A percentile compares a stretch with the other conserved stretches of the same genome.
These are phyloP conservation scores for Amazona guildingii DNA, from an alignment of 2,113 vertebrate genomes.

Conservation along the genomic window DNA sequence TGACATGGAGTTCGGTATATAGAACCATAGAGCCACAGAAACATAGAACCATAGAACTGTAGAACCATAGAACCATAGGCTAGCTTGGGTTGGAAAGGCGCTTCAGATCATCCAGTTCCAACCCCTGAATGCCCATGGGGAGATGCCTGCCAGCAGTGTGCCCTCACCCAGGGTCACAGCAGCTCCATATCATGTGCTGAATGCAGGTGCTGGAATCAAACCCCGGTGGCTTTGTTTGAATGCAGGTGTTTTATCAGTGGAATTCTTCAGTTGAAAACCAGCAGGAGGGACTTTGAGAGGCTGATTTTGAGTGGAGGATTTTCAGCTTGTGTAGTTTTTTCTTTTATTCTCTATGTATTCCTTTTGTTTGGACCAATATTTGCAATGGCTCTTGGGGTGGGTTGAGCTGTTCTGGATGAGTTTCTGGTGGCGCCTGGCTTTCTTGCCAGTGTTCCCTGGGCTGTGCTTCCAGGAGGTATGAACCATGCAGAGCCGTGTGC, in stretches of 20 bases:
- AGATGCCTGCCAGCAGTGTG: not conserved
- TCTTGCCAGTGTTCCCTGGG: not conserved
- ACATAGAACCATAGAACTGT: too few relatives aligned
- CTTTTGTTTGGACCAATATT: not conserved
- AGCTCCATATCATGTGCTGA: not conserved
- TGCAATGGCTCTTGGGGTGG: not conserved
- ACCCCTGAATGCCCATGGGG: too few relatives aligned
- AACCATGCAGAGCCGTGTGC: rapidly evolving
- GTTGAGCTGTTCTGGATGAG: not conserved
- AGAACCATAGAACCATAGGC: too few relatives aligned
- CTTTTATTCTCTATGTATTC: not conserved
- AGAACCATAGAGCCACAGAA: not conserved
- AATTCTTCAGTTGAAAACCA: not conserved
- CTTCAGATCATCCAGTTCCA: not conserved
- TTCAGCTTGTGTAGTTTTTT: not conserved
- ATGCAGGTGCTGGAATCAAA: not conserved
- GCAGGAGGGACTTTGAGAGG: not conserved
- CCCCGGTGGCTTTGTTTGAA: not conserved
- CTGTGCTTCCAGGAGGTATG: not conserved
- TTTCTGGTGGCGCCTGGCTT: not conserved
- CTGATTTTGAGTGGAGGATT: not conserved
- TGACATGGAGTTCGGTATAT: rapidly evolving
- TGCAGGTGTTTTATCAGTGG: not conserved
- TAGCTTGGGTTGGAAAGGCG: not conserved
- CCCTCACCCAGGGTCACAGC: not conserved